Evolutionary conservation across 2,113 vertebrate species (phyloP).

Genomic region (Epinephelus moara): DNA sequence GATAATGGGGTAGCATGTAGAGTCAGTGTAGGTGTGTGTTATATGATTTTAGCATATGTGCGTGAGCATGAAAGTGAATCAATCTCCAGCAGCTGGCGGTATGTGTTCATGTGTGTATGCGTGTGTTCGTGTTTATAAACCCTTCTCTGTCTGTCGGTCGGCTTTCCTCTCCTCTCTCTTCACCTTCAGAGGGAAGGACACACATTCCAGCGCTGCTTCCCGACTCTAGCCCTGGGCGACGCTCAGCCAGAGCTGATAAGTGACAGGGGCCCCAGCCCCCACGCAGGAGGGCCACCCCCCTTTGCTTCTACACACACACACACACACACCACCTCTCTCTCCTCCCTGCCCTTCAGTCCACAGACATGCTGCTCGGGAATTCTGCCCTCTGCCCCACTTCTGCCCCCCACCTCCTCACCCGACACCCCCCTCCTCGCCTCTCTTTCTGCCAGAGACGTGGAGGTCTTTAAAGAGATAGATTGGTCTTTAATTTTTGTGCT

Average conservation of each 20-base stretch:
- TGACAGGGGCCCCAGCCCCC: conserved; percentile 86
- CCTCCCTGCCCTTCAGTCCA: conserved; percentile 79
- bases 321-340: conserved; percentile 42
- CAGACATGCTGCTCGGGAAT: conserved; percentile 84
- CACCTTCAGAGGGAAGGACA: conserved; percentile 88
- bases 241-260: conserved; percentile 88
- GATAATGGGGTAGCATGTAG: background rate
- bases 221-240: conserved; percentile 86
- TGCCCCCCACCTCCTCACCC: conserved; percentile 54
- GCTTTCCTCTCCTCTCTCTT: conserved; percentile 77
- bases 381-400: conserved; percentile 87
- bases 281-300: conserved; percentile 49
- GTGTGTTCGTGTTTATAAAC: conserved; percentile 52
- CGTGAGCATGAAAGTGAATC: conserved; percentile 50
- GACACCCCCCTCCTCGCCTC: conserved; percentile 8
- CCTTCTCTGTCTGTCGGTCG: conserved; percentile 46
- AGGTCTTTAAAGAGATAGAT: conserved; percentile 85
- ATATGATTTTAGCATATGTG: conserved; percentile 24
- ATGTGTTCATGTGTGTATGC: conserved; percentile 29
- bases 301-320: conserved; percentile 9
- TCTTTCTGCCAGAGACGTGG: conserved; percentile 56
- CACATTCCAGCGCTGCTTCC: conserved; percentile 85
- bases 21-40: conserved; percentile 11
- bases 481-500: conserved; percentile 76
- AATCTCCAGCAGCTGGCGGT: conserved; percentile 51